Percentiles rank a stretch among this genome's conserved stretches.
Evolutionary conservation across 2,113 vertebrate species (phyloP).

Genomic region (Eublepharis macularius): DNA sequence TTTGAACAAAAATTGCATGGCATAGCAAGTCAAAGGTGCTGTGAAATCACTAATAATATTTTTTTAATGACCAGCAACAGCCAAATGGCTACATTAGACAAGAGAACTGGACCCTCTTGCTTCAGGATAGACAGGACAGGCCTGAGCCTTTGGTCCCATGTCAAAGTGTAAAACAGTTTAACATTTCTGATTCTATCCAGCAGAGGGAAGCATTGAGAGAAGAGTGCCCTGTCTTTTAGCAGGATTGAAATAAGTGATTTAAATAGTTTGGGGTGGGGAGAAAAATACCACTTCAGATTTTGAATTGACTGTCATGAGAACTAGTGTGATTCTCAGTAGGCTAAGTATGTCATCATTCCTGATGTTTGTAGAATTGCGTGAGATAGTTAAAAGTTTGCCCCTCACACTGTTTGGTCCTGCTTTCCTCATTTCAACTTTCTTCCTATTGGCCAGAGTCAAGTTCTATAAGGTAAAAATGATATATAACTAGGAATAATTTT

Average conservation of each 20-base stretch:
- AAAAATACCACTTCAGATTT: not conserved
- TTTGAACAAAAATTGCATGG: not conserved
- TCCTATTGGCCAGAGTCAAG: not conserved
- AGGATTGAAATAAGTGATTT: not conserved
- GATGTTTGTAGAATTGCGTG: not conserved
- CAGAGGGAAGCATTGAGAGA: conserved; percentile 58
- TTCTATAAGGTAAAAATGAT: no score
- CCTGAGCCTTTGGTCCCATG: conserved; percentile 17
- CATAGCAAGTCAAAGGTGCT: not conserved
- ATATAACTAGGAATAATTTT: not conserved
- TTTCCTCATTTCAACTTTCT: not conserved
- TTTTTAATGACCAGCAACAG: not conserved
- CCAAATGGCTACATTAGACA: not conserved
- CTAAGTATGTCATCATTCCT: not conserved
- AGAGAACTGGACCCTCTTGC: not conserved
- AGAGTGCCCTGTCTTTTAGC: not conserved
- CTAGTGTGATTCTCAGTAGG: not conserved
- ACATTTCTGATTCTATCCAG: conserved; percentile 60
- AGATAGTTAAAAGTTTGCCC: not conserved
- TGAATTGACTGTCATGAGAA: not conserved
- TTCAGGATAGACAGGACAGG: conserved; percentile 26
- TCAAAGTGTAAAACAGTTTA: conserved; percentile 13
- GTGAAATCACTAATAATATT: not conserved
- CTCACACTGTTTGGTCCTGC: not conserved
- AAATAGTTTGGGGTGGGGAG: not conserved